phyloP scores from a whole-genome alignment of 2,113 vertebrate species.

The Psammodynastes pulverulentus region DNA sequence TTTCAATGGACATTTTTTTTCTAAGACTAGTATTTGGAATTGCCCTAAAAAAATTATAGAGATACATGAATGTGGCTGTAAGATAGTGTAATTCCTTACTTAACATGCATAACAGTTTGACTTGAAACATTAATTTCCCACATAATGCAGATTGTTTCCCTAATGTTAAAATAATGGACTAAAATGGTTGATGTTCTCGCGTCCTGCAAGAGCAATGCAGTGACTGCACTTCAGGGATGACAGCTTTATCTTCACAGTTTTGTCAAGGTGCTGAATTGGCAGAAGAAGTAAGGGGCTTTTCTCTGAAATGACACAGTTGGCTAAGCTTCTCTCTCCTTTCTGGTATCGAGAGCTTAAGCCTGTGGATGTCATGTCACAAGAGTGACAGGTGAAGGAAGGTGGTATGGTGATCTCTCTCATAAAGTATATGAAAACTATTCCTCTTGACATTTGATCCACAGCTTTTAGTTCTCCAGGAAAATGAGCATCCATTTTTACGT shows the following conservation, averaged over 20 bases:
- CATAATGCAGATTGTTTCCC: background rate
- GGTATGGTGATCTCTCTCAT: constrained; percentile 36
- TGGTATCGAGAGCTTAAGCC: constrained; percentile 55
- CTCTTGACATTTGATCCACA: constrained; percentile 54
- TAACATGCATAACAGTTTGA: background rate
- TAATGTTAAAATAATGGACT: constrained; percentile 1
- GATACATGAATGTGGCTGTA: background rate
- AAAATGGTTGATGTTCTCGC: background rate
- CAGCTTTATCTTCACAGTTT: constrained; percentile 1
- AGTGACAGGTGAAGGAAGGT: constrained; percentile 71
- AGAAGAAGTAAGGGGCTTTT: constrained; percentile 28
- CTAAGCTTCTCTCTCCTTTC: constrained; percentile 8
- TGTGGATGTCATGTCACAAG: constrained; percentile 53
- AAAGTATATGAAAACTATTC: constrained; percentile 57
- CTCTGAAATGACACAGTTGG: constrained; percentile 52
- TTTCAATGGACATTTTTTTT: background rate
- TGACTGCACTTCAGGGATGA: background rate
- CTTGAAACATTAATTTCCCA: background rate
- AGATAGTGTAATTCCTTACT: background rate
- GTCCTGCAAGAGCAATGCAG: background rate
- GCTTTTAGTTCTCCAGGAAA: constrained; percentile 64
- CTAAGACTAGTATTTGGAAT: background rate
- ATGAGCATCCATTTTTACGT: constrained; percentile 38
- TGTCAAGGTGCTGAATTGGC: constrained; percentile 22
- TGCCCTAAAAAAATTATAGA: background rate